A percentile compares a stretch with the other conserved stretches of the same genome.
Evolutionary conservation across 2,113 vertebrate genomes (phyloP).

Genomic region (Anthoscopus minutus): DNA sequence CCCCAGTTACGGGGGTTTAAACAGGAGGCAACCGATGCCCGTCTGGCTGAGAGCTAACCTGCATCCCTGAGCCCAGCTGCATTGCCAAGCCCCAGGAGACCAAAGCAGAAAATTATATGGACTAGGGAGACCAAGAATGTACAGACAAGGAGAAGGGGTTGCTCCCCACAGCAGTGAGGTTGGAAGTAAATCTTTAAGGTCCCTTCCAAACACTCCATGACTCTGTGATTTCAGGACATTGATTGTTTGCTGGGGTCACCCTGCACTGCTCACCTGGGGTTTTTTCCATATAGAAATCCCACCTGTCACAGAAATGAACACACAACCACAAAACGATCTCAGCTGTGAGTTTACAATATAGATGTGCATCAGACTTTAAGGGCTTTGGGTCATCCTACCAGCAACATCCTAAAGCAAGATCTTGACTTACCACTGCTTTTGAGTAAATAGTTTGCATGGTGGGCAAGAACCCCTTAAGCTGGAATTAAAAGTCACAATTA

Average conservation of each 20-base stretch:
- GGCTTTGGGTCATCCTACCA: not conserved
- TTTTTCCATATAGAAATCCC: not conserved
- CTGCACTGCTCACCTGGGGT: not conserved
- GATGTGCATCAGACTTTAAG: not conserved
- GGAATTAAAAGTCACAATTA: not conserved
- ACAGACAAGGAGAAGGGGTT: not conserved
- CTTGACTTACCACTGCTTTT: not conserved
- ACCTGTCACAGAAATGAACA: rapidly evolving
- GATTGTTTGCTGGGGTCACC: rapidly evolving
- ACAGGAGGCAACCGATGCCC: not conserved
- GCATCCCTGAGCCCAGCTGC: not conserved
- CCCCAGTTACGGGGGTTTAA: not conserved
- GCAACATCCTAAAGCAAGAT: not conserved
- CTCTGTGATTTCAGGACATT: not conserved
- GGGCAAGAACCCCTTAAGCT: not conserved
- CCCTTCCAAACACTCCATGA: not conserved
- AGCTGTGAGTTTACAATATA: not conserved
- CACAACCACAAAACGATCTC: not conserved
- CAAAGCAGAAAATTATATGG: not conserved
- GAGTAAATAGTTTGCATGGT: not conserved
- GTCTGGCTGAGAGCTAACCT: not conserved
- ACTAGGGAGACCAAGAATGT: not conserved
- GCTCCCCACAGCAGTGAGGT: not conserved
- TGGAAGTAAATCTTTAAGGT: not conserved
- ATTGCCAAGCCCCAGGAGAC: not conserved